These are phyloP conservation scores for Pristiophorus japonicus DNA, from an alignment of 2,113 vertebrate genomes.

Conservation along the genomic window DNA sequence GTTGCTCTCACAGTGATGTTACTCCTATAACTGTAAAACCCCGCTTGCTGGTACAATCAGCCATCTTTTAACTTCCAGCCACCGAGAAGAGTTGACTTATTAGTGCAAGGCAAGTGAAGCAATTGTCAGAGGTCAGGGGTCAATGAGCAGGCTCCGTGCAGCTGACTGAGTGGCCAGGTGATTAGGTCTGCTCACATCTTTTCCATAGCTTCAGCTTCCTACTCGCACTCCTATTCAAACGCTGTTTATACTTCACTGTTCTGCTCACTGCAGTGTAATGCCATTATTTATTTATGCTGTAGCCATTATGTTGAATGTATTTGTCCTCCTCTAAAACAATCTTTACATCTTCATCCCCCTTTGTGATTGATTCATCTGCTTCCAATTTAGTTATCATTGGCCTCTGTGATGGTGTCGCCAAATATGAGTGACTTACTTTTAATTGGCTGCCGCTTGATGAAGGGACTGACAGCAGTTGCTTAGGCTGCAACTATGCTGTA, in stretches of 20 bases:
- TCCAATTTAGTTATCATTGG: too few relatives aligned
- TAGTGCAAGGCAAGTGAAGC: not conserved
- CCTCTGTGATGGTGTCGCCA: too few relatives aligned
- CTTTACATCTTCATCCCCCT: not conserved
- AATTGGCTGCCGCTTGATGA: not conserved
- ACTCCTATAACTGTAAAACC: not conserved
- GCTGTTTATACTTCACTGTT: not conserved
- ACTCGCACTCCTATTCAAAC: not conserved
- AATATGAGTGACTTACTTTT: not conserved
- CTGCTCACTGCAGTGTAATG: not conserved
- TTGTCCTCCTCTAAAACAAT: not conserved
- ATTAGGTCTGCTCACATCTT: not conserved
- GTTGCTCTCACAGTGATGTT: too few relatives aligned
- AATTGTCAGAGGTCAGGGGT: not conserved
- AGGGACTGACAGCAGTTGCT: not conserved
- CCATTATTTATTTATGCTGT: not conserved
- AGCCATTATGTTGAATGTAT: not conserved
- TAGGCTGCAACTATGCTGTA: too few relatives aligned
- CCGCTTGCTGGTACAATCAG: not conserved
- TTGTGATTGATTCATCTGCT: too few relatives aligned
- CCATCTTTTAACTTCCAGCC: not conserved
- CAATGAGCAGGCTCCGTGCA: not conserved
- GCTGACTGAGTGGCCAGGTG: too few relatives aligned
- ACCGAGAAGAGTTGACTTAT: not conserved
- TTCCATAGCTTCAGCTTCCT: not conserved